Evolutionary conservation across 2,888 invertebrate species (phyloP).

Genomic region (Lithophane semibrunnea): DNA sequence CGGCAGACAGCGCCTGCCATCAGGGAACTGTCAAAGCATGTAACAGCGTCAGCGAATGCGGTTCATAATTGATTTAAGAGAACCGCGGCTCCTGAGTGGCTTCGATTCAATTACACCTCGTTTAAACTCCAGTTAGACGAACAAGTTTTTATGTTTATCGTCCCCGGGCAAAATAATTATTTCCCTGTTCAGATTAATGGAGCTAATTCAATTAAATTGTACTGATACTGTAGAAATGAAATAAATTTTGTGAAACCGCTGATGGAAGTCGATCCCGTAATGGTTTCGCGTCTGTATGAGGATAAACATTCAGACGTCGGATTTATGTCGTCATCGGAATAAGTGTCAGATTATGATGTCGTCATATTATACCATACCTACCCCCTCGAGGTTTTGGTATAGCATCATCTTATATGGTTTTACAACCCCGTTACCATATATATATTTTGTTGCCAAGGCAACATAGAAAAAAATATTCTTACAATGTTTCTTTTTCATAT

Average conservation of each 20-base stretch:
- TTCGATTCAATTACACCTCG: conserved; percentile 71
- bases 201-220: conserved; percentile 49
- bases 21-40: conserved; percentile 77
- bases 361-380: conserved; percentile 3
- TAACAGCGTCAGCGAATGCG: conserved; percentile 75
- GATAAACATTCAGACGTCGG: conserved; percentile 52
- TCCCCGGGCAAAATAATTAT: conserved; percentile 62
- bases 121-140: conserved; percentile 50
- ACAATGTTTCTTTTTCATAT: neutral
- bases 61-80: conserved; percentile 77
- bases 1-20: conserved; percentile 59
- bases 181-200: conserved; percentile 45
- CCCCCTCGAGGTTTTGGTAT: conserved; percentile 13
- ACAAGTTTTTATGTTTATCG: conserved; percentile 69
- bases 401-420: conserved; percentile 8
- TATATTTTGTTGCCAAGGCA: neutral
- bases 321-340: conserved; percentile 56
- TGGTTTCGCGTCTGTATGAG: conserved; percentile 41
- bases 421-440: neutral
- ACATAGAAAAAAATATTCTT: neutral
- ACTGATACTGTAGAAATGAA: conserved; percentile 44
- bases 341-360: conserved; percentile 54
- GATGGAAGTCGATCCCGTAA: conserved; percentile 42
- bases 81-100: conserved; percentile 68
- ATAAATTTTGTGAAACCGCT: conserved; percentile 52